A percentile compares a stretch with the other conserved stretches of the same genome.
phyloP scores from a whole-genome alignment of 2,888 invertebrate species.

The Ectropis crepuscularia region DNA sequence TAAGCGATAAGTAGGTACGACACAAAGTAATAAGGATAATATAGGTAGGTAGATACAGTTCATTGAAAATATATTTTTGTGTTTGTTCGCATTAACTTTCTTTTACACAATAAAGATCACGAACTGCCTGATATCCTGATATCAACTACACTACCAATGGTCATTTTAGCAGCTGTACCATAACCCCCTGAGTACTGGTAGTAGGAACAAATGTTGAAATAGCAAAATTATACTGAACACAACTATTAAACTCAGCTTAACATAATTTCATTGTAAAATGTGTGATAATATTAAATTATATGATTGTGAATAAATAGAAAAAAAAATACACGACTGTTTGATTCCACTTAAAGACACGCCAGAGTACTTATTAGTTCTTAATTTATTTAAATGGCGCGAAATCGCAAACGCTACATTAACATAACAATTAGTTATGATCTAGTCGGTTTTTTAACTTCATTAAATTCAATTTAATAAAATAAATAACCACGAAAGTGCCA shows the following conservation, averaged over 20 bases:
- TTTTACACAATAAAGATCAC: too few relatives aligned
- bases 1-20: too few relatives aligned
- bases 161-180: constrained; percentile 8
- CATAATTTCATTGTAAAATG: background rate
- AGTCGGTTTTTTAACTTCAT: background rate
- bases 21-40: too few relatives aligned
- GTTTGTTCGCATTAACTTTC: too few relatives aligned
- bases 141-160: constrained; percentile 1
- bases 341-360: background rate
- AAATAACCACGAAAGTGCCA: constrained; percentile 6
- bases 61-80: too few relatives aligned
- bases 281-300: constrained; percentile 3
- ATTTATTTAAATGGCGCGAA: constrained; percentile 1
- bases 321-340: background rate
- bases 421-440: constrained; percentile 2
- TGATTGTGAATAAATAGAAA: constrained; percentile 6
- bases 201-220: constrained; percentile 3
- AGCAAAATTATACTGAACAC: constrained; percentile 10
- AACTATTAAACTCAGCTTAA: constrained; percentile 5
- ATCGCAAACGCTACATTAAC: background rate
- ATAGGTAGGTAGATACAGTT: too few relatives aligned
- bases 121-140: too few relatives aligned
- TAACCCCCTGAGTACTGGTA: constrained; percentile 9
- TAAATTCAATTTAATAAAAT: constrained; percentile 3
- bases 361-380: background rate